Evolutionary conservation across 2,888 invertebrate genomes (phyloP).

Genomic region (Leptinotarsa peninsularis): DNA sequence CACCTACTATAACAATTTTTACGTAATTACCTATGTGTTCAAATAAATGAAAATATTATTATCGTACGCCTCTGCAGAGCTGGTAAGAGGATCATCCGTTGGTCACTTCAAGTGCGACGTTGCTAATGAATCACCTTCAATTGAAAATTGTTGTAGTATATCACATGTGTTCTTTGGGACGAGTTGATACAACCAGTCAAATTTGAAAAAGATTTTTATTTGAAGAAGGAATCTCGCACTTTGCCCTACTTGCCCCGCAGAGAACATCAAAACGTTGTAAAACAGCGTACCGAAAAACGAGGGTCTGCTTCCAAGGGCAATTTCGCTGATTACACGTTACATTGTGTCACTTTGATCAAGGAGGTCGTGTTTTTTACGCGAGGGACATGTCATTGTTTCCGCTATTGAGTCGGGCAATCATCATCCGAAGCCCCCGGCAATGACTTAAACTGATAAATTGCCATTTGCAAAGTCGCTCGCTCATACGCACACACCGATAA

Average conservation of each 20-base stretch:
- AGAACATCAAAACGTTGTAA: constrained; percentile 12
- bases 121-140: no score
- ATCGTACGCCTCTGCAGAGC: no score
- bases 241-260: neutral
- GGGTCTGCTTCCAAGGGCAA: constrained; percentile 36
- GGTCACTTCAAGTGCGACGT: no score
- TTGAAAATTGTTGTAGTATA: no score
- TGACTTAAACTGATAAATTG: constrained; percentile 53
- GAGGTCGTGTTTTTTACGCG: constrained; percentile 64
- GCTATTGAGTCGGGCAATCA: constrained; percentile 51
- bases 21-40: no score
- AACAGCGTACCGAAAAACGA: constrained; percentile 34
- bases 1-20: no score
- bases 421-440: constrained; percentile 36
- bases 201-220: no score
- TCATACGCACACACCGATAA: constrained; percentile 40
- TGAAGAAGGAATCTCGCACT: no score
- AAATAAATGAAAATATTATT: no score
- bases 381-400: constrained; percentile 64
- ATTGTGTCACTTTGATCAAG: constrained; percentile 64
- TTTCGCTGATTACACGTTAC: constrained; percentile 63
- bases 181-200: no score
- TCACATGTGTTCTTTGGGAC: no score
- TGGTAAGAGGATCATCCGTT: no score
- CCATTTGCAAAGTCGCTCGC: constrained; percentile 43